phyloP scores from a whole-genome alignment of 2,797 vertebrate species.

The Oreochromis grahami region DNA sequence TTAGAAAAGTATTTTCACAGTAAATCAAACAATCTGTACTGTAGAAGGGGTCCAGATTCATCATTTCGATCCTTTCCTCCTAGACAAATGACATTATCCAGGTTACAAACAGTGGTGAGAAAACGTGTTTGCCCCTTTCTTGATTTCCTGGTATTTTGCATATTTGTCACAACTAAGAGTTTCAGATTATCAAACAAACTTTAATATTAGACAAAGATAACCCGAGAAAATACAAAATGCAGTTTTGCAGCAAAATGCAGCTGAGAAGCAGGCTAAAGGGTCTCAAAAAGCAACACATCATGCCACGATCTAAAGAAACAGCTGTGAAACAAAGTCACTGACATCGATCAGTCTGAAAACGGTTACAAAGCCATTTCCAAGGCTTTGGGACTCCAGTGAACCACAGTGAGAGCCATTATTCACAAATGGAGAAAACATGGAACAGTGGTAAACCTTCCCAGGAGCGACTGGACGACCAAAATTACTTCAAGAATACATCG shows the following conservation, averaged over 20 bases:
- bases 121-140: background rate
- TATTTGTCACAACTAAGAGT: background rate
- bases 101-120: background rate
- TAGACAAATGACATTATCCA: background rate
- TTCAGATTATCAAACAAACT: background rate
- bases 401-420: background rate
- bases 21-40: background rate
- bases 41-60: background rate
- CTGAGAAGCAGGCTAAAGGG: background rate
- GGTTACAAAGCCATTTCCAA: background rate
- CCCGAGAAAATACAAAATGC: accelerated
- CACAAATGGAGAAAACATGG: background rate
- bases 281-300: background rate
- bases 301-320: background rate
- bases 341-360: background rate
- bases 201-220: background rate
- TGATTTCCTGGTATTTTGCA: background rate
- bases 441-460: background rate
- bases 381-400: background rate
- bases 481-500: background rate
- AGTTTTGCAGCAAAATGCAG: too few relatives aligned
- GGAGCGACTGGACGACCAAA: accelerated
- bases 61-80: background rate
- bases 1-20: background rate
- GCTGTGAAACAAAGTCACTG: background rate